Base-by-base conservation (phyloP, 1,140 invertebrate genomes). In the Eueides isabella region DNA sequence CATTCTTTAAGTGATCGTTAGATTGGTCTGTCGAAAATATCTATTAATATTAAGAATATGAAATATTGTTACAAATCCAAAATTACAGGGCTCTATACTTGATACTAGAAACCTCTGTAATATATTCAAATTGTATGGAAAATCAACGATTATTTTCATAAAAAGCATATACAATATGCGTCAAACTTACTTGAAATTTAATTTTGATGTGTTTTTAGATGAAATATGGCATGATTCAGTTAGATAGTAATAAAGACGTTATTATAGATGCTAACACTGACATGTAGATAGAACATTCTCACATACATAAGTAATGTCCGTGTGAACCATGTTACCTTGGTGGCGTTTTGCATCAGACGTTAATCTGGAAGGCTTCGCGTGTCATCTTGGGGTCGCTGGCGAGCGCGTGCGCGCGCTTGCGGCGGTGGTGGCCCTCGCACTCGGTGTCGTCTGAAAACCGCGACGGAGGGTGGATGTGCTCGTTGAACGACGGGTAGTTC, bases 381-480 rank as follows among this genome's bases (percentile, higher is more conserved):
- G 94, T 92, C 62, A 95, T 84, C 87, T 95, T 95, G 75, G 89
- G 89, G 87, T 95, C 92, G 86, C 84, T 68, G 30, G 70, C 75
- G 81, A 75, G 80, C n/a, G 71, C 61, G 79, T 86, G 92, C 85
- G 77, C 91, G 88, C 92, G 91, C 88, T 94, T 94, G 77, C 94
- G 91, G 19, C 90, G 84, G 69, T 83, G 84, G 77, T 82, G 90
- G 77, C 85, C 90, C 86, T 94, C 94, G 87, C 94, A 94, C 82
- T 95, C 95, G 77, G 94, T 94, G 87, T 96, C 94, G 93, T 96
- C 96, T 61, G 96, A 96, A 93, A 96, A 96, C 75, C 95, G 94
- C 79, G 95, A 95, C 74, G 96, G 96, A 75, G 96, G 96, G 90
- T 96, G 95, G 82, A 96, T 96, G 88, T 96, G 95, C 82, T 96